Percentiles rank a stretch among this genome's conserved stretches.
These are phyloP conservation scores for Parasteatoda lunata DNA, from an alignment of 2,888 invertebrate genomes.

Conservation along the genomic window DNA sequence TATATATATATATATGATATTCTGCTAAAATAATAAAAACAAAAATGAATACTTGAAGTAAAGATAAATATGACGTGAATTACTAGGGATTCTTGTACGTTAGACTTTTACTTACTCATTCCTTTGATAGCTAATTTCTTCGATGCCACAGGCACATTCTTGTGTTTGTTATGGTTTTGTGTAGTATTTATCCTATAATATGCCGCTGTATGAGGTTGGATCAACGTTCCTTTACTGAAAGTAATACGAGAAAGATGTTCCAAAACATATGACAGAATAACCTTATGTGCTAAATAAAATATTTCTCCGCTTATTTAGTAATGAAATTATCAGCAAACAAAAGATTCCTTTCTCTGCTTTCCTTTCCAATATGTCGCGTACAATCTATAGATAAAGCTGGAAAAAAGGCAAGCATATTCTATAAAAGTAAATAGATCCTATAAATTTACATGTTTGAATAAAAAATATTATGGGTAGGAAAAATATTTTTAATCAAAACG, in stretches of 20 bases:
- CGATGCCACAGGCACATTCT: not conserved
- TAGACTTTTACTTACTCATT: not conserved
- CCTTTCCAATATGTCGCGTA: no score
- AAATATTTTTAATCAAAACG: no score
- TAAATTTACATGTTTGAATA: no score
- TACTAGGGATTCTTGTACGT: not conserved
- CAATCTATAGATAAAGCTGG: no score
- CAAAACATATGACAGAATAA: not conserved
- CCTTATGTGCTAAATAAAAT: not conserved
- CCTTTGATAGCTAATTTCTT: conserved; percentile 6
- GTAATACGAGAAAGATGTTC: not conserved
- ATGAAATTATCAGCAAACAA: no score
- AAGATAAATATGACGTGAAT: not conserved
- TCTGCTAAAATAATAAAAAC: no score
- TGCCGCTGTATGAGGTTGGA: not conserved
- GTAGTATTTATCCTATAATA: conserved; percentile 29
- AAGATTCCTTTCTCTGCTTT: no score
- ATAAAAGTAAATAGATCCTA: no score
- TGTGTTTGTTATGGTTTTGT: conserved; percentile 19
- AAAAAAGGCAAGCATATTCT: no score
- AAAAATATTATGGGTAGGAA: no score
- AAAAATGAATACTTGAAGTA: not conserved
- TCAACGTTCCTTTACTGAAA: not conserved
- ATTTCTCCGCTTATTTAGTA: not conserved
- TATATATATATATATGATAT: no score